Base-by-base conservation (phyloP, 2,888 invertebrate species). In the Clivina fossor region DNA sequence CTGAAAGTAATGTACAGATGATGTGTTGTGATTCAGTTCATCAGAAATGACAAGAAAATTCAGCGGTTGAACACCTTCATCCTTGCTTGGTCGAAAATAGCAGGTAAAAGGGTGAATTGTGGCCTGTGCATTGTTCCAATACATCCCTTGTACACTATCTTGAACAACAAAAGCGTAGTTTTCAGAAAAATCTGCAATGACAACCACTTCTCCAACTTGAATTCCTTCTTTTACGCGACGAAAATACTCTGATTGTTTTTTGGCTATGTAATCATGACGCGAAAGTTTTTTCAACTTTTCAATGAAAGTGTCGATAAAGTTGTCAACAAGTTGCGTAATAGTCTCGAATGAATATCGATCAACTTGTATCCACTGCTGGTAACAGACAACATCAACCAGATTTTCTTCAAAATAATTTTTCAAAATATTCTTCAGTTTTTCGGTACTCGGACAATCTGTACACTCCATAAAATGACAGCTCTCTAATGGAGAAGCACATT, bases 141-240 rank as follows among this genome's bases (percentile, higher is more conserved):
- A 59, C 22, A 60, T 58, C 7, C 53, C 53, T 16, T 57, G 49
- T 15, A 50, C 60, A 9, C 60, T 61, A 44, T 64, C 40, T 51
- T 62, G 62, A 2, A 62, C 28, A n/a, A 63, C 59, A 40, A 62
- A 64, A 1, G 35, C 46, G 49, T 63, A 65, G 54, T 65, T 65
- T 56, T 63, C 62, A 8, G 63, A 55, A 57, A 62, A 66, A 51
- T 65, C 63, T 26, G 59, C 56, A 16, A 58, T 33, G 2, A 58
- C 59, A 9, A 62, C 1, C 35, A 54, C 47, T 41, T 61, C 59
- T 7, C 49, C 49, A 18, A 30, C 19, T n/a, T 8, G 5, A 19
- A 64, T 9, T n/a, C 40, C 35, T 8, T 63, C 56, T 57, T 62
- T 63, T n/a, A 51, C 11, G 2, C 8, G 7, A 30, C 51, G 53